A percentile compares a stretch with the other conserved stretches of the same genome.
phyloP scores from a whole-genome alignment of 2,113 vertebrate genomes.

The Clarias gariepinus region DNA sequence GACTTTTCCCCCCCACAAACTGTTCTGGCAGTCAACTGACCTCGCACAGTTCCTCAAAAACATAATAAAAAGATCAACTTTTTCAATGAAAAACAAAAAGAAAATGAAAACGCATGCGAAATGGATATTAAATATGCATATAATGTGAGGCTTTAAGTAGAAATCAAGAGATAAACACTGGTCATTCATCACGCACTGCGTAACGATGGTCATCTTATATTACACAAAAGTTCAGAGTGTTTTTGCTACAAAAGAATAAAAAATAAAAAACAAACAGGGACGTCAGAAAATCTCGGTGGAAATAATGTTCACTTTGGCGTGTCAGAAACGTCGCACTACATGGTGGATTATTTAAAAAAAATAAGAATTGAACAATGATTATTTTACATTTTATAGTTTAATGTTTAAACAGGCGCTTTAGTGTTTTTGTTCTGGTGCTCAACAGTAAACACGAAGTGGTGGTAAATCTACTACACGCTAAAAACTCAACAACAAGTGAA shows the following conservation, averaged over 20 bases:
- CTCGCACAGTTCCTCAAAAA: constrained; percentile 48
- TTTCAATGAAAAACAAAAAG: constrained; percentile 8
- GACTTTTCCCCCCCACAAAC: constrained; percentile 32
- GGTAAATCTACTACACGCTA: not conserved
- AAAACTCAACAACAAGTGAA: not conserved
- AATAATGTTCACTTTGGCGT: constrained; percentile 3
- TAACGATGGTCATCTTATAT: constrained; percentile 94
- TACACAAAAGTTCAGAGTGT: constrained; percentile 77
- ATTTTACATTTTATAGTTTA: not conserved
- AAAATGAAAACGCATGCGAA: constrained; percentile 54
- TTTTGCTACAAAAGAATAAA: constrained; percentile 17
- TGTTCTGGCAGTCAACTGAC: constrained; percentile 66
- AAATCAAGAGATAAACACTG: constrained; percentile 79
- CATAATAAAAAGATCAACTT: constrained; percentile 57
- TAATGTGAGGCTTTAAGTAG: constrained; percentile 15
- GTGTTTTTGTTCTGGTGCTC: not conserved
- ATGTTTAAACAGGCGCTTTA: not conserved
- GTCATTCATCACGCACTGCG: constrained; percentile 97
- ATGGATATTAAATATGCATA: constrained; percentile 51
- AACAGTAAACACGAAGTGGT: not conserved
- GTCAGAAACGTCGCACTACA: not conserved
- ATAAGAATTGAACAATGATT: not conserved
- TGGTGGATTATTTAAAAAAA: not conserved
- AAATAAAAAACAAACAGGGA: not conserved
- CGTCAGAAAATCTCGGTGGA: not conserved